Evolutionary conservation across 2,888 invertebrate species (phyloP), one percentile per base, ranked within the genome.

Genomic region (Lumbricus terrestris): DNA sequence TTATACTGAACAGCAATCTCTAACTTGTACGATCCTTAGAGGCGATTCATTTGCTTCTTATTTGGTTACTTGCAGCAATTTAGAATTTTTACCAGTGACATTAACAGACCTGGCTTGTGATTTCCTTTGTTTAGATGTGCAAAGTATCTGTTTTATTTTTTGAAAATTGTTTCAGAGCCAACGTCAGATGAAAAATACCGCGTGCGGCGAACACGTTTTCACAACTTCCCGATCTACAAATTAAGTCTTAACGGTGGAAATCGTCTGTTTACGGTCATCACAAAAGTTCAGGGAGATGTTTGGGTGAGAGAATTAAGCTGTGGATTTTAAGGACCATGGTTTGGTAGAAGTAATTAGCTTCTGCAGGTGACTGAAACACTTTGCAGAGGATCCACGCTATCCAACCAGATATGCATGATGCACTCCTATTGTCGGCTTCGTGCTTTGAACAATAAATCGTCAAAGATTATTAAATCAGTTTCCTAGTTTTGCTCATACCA

Each of bases 181-280:
- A n/a, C 40, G 20, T 13, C 23, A 16, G 94, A 96, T 92, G 94
- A 95, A 88, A 96, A 97, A 0, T 98, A 97, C 94, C 97, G 96
- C 93, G 95, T 98, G 54, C 94, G 95, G 89, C 96, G 98, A 93
- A 96, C 97, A 0, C 97, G 96, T 95, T 97, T 97, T 94, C 96
- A 97, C 93, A 97, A 97, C 96, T 94, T 97, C 16, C 97, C 98
- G 0, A 97, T 98, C 35, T 98, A 98, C 95, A 95, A 97, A 91
- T 91, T 92, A 89, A 91, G 91, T 42, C 92, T 92, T 69, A 88
- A 92, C 42, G 95, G 97, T 91, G 97, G 97, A 16, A 94, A 95
- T 85, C 96, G 96, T 90, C 96, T 96, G 93, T 94, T 96, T 38
- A 97, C 98, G 0, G 93, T 95, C 38, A 95, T 98, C 3, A 96